phyloP scores from a whole-genome alignment of 2,113 vertebrate species.

The Muntiacus reevesi region DNA sequence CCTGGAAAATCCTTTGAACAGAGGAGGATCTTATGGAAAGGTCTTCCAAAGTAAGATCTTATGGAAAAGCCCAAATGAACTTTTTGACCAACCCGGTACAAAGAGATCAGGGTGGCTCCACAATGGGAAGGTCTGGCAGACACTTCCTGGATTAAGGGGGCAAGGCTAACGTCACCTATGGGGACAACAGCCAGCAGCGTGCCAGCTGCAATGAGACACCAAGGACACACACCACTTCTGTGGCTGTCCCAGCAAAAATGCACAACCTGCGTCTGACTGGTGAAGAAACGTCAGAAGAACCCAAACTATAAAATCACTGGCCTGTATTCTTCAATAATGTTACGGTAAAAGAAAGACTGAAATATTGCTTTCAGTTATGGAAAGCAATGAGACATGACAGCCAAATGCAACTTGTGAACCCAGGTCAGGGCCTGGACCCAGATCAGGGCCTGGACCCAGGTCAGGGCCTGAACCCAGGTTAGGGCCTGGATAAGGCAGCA shows the following conservation, averaged over 20 bases:
- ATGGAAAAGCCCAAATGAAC: background rate
- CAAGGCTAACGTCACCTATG: fast-evolving
- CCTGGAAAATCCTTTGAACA: background rate
- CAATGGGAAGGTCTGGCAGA: background rate
- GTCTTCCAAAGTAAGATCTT: background rate
- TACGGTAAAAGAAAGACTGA: background rate
- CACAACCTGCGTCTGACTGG: background rate
- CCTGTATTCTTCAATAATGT: background rate
- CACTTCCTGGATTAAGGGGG: too few species aligned
- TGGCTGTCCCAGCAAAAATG: background rate
- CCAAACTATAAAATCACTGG: background rate
- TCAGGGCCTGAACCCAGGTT: background rate
- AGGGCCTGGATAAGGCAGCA: background rate
- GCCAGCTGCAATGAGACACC: fast-evolving
- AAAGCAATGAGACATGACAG: fast-evolving
- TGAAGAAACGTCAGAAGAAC: fast-evolving
- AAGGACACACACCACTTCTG: fast-evolving
- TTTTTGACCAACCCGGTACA: background rate
- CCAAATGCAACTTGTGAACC: fast-evolving
- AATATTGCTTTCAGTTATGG: background rate
- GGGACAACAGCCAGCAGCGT: fast-evolving
- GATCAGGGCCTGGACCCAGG: background rate
- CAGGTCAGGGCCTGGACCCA: fast-evolving
- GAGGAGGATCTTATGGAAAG: background rate
- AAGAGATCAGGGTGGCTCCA: background rate